Base-by-base conservation (phyloP, 2,797 vertebrate genomes). In the Rousettus madagascariensis region DNA sequence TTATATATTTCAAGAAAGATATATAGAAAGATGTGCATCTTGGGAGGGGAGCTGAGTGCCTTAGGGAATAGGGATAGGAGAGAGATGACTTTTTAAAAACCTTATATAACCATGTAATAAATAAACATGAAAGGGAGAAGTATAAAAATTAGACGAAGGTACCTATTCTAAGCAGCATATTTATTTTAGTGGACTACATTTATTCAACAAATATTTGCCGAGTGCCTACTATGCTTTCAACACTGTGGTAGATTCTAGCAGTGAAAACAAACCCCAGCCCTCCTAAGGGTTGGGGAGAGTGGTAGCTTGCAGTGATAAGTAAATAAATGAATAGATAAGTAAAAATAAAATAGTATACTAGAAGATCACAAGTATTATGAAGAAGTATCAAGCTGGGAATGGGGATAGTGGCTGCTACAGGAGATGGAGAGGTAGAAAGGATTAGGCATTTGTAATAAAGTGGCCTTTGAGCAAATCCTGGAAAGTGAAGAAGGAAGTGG, bases 101-200 rank as follows among this genome's bases (percentile, higher is more conserved):
- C 9, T 30, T 22, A n/a, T 74, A n/a, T 75, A 46, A 63, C 9
- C 33, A 46, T 66, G 26, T 65, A 59, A 36, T 74, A 69, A 87
- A 85, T 65, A 41, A 82, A 71, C 61, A 68, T 78, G 53, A 41
- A 53, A 71, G 30, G 7, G 36, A 33, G 46, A 6, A 66, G 20
- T 92, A 3, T 85, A 91, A 88, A 85, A 94, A 79, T 68, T 69
- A 92, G 61, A 66, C 38, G 43, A 65, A 63, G 26, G 11, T 79
- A n/a, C 53, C 63, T 87, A 1, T 91, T 79, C 65, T 63, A 33
- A 11, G 53, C 20, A 22, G 46, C 5, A 4, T 87, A 46, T 63
- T 90, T 94, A 7, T 78, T 79, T 85, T 69, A 82, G 41, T 83
- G 46, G 55, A 93, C 41, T 65, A 65, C 9, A 92, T 86, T 94